phyloP scores from a whole-genome alignment of 2,113 vertebrate species.

The Cinclus mexicanus region DNA sequence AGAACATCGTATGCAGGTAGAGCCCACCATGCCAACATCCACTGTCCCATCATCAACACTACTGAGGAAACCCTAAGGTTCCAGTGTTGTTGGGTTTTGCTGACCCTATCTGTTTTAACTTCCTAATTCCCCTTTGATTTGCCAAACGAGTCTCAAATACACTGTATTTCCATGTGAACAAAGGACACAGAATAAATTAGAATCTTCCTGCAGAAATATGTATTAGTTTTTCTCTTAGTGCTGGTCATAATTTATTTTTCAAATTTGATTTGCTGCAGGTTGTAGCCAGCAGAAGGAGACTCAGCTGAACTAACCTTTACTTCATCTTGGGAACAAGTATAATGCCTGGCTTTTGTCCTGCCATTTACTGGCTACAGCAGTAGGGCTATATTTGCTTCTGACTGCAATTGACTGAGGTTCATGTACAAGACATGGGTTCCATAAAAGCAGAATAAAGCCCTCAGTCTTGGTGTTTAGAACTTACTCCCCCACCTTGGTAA shows the following conservation, averaged over 20 bases:
- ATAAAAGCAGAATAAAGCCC: not conserved
- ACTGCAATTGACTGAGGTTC: not conserved
- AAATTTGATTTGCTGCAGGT: not conserved
- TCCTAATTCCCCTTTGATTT: not conserved
- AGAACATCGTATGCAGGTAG: accelerated
- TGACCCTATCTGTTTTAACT: not conserved
- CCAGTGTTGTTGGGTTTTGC: not conserved
- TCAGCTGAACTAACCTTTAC: not conserved
- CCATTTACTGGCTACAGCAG: not conserved
- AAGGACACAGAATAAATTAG: not conserved
- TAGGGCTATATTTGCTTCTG: not conserved
- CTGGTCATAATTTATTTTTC: not conserved
- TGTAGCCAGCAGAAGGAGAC: not conserved
- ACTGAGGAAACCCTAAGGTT: not conserved
- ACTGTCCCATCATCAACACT: accelerated
- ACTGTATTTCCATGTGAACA: not conserved
- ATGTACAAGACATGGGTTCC: not conserved
- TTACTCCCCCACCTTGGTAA: not conserved
- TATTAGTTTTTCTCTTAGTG: not conserved
- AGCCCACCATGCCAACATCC: not conserved
- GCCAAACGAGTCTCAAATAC: not conserved
- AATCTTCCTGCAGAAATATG: not conserved
- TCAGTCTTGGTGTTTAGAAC: not conserved
- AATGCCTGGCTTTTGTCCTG: not conserved
- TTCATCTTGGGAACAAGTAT: not conserved